These are phyloP conservation scores for Bombycilla garrulus DNA, from an alignment of 2,113 vertebrate genomes.

Conservation along the genomic window DNA sequence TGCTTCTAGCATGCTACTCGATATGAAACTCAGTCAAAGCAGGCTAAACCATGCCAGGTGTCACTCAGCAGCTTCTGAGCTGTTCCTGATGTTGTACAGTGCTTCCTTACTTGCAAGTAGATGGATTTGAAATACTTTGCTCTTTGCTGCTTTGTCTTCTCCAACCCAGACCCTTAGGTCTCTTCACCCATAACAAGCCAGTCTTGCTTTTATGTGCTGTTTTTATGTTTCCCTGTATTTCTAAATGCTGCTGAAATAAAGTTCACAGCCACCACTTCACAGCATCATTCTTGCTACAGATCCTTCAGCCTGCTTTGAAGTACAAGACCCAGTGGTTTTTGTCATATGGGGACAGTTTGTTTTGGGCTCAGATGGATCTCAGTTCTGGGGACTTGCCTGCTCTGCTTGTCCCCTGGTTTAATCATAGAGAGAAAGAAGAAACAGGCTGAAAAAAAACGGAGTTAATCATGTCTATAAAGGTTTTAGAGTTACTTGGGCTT, in stretches of 20 bases:
- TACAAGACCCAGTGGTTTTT: background rate
- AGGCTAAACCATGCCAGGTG: background rate
- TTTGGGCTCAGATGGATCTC: background rate
- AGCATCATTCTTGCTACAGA: background rate
- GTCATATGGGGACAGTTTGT: background rate
- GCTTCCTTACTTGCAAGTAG: background rate
- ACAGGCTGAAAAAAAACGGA: background rate
- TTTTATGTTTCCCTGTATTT: background rate
- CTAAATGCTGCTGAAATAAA: background rate
- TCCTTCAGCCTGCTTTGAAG: background rate
- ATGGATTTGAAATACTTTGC: background rate
- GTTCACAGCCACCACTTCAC: background rate
- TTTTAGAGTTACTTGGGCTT: background rate
- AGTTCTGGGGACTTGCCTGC: background rate
- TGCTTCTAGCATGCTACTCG: background rate
- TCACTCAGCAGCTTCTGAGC: background rate
- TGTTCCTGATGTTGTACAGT: background rate
- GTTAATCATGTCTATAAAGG: background rate
- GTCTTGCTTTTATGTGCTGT: background rate
- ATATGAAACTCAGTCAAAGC: background rate
- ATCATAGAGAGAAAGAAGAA: background rate
- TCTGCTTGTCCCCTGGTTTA: background rate
- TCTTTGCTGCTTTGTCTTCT: background rate
- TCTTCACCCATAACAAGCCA: background rate
- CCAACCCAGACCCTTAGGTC: background rate